Evolutionary conservation across 2,888 invertebrate species (phyloP).

Genomic region (Xiphydria camelus): DNA sequence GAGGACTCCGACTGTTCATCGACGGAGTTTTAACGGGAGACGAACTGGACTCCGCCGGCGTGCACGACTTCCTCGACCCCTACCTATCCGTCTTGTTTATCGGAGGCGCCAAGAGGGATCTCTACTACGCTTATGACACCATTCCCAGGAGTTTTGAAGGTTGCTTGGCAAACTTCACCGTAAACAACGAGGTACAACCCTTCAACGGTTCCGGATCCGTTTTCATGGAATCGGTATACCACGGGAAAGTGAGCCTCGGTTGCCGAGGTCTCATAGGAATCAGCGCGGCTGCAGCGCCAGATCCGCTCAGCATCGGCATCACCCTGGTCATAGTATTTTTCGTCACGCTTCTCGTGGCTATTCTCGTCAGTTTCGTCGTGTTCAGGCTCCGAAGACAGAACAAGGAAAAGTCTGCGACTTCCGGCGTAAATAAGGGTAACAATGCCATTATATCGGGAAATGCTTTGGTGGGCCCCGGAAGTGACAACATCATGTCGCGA

Average conservation of each 20-base stretch:
- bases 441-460: conserved; percentile 74
- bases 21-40: conserved; percentile 77
- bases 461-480: conserved; percentile 68
- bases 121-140: conserved; percentile 60
- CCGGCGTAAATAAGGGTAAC: conserved; percentile 79
- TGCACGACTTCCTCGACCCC: conserved; percentile 91
- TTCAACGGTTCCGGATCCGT: conserved; percentile 86
- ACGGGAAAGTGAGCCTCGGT: conserved; percentile 75
- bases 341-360: conserved; percentile 84
- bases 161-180: conserved; percentile 85
- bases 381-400: conserved; percentile 86
- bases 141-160: conserved; percentile 77
- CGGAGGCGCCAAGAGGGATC: conserved; percentile 74
- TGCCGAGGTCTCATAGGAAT: conserved; percentile 78
- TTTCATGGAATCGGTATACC: conserved; percentile 69
- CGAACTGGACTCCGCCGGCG: conserved; percentile 81
- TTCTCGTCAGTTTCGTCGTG: conserved; percentile 88
- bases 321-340: conserved; percentile 94
- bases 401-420: conserved; percentile 78
- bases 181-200: conserved; percentile 88
- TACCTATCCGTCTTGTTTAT: conserved; percentile 80
- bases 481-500: conserved; percentile 71
- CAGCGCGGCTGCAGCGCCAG: conserved; percentile 74
- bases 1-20: conserved; percentile 73
- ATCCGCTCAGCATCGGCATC: conserved; percentile 89